These are phyloP conservation scores for Melanostoma mellinum DNA, from an alignment of 2,888 invertebrate genomes.

Conservation along the genomic window DNA sequence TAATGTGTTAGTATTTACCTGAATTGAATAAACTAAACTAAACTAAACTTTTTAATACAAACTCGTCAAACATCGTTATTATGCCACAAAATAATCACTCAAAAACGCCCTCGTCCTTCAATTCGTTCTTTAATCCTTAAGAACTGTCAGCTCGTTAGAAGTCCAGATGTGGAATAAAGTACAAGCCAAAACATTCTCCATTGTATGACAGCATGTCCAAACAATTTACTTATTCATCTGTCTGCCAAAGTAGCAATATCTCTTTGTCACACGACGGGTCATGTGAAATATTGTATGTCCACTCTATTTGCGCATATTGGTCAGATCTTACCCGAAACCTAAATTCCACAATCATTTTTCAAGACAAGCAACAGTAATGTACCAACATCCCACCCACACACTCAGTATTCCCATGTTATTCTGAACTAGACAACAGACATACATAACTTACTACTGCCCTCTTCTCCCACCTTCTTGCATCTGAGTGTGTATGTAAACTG, in stretches of 20 bases:
- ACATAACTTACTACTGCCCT: slow-evolving; percentile 10
- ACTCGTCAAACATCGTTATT: slow-evolving; percentile 5
- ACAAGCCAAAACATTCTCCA: slow-evolving; percentile 51
- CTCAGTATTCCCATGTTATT: slow-evolving; percentile 38
- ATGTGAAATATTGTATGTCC: slow-evolving; percentile 52
- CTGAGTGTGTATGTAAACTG: slow-evolving; percentile 66
- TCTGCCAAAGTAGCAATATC: slow-evolving; percentile 57
- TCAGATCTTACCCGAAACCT: slow-evolving; percentile 52
- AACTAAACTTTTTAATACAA: no score
- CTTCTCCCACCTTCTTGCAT: background rate
- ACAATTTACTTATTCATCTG: slow-evolving; percentile 53
- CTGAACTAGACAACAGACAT: slow-evolving; percentile 37
- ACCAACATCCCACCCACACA: slow-evolving; percentile 69
- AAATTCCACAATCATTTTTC: slow-evolving; percentile 67
- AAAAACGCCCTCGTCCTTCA: slow-evolving; percentile 7
- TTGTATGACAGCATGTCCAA: slow-evolving; percentile 62
- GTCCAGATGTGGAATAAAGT: background rate
- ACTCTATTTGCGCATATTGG: slow-evolving; percentile 28
- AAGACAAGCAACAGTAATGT: slow-evolving; percentile 57
- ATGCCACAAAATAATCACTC: background rate
- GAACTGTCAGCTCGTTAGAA: background rate
- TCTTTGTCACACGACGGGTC: slow-evolving; percentile 65
- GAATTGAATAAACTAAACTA: no score
- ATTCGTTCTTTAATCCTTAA: slow-evolving; percentile 1
- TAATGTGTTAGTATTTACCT: no score